Conservation (phyloP, 2,113 vertebrate genomes). For the Coregonus clupeaformis region DNA sequence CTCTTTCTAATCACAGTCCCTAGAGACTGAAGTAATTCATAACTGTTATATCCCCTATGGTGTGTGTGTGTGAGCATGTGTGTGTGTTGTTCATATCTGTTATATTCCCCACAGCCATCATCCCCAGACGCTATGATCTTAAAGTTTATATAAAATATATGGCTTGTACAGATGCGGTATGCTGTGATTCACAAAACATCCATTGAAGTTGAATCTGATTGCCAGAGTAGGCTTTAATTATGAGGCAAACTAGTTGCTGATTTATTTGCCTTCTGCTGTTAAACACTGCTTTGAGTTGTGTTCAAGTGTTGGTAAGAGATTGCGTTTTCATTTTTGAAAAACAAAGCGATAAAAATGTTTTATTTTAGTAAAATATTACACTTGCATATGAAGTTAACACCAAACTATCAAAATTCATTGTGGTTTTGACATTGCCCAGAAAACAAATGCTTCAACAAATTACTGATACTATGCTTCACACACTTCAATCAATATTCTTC, state of each 20-base stretch:
- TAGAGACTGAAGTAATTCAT: slow-evolving; percentile 22
- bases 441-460: background rate
- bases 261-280: background rate
- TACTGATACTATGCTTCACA: background rate
- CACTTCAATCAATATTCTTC: too few relatives aligned
- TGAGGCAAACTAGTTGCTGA: slow-evolving; percentile 41
- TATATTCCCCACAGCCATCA: background rate
- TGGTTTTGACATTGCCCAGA: too few relatives aligned
- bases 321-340: background rate
- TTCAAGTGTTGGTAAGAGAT: background rate
- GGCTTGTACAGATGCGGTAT: slow-evolving; percentile 37
- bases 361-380: background rate
- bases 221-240: slow-evolving; percentile 45
- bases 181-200: slow-evolving; percentile 18
- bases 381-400: background rate
- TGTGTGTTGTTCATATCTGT: background rate
- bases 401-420: background rate
- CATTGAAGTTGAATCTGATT: slow-evolving; percentile 37
- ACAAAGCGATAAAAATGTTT: background rate
- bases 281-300: background rate
- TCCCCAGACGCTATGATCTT: slow-evolving; percentile 25
- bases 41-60: background rate
- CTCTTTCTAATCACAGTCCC: slow-evolving; percentile 21
- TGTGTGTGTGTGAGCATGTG: too few relatives aligned
- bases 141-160: slow-evolving; percentile 54